A percentile compares a stretch with the other conserved stretches of the same genome.
phyloP scores from a whole-genome alignment of 2,113 vertebrate genomes.

The Trichechus manatus region DNA sequence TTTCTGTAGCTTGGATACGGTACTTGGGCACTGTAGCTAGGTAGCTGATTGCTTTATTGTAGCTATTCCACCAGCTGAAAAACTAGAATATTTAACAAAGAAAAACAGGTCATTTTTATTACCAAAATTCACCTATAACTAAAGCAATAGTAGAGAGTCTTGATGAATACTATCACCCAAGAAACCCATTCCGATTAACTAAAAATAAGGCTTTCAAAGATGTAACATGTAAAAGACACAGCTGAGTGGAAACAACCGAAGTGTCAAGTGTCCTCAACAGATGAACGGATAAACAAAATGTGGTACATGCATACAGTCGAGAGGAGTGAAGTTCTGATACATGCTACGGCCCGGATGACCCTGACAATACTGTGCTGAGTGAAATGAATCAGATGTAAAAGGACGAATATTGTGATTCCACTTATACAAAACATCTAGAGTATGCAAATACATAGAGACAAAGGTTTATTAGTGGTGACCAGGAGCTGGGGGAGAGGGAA shows the following conservation, averaged over 20 bases:
- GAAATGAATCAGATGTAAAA: too few relatives aligned
- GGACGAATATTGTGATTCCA: neutral
- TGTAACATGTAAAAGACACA: neutral
- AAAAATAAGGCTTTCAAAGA: constrained; percentile 1
- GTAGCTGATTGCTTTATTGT: constrained; percentile 97
- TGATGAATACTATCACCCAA: neutral
- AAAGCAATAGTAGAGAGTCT: neutral
- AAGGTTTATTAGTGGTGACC: neutral
- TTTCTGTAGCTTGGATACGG: constrained; percentile 96
- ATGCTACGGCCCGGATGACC: neutral
- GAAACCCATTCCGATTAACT: neutral
- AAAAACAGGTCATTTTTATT: constrained; percentile 69
- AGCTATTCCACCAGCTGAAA: constrained; percentile 99
- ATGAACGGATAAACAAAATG: neutral
- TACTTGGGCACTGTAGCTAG: constrained; percentile 97
- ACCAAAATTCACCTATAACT: neutral
- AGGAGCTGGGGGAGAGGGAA: neutral
- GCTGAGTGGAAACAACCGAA: neutral
- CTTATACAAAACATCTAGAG: neutral
- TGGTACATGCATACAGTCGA: neutral
- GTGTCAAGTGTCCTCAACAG: too few relatives aligned
- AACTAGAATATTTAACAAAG: constrained; percentile 90
- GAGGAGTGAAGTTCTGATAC: neutral
- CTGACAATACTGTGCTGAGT: neutral
- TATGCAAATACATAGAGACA: neutral